Evolutionary conservation across 64 coral and sea anemone species (phyloP).

Genomic region (Hydrozoanthus tunicans): DNA sequence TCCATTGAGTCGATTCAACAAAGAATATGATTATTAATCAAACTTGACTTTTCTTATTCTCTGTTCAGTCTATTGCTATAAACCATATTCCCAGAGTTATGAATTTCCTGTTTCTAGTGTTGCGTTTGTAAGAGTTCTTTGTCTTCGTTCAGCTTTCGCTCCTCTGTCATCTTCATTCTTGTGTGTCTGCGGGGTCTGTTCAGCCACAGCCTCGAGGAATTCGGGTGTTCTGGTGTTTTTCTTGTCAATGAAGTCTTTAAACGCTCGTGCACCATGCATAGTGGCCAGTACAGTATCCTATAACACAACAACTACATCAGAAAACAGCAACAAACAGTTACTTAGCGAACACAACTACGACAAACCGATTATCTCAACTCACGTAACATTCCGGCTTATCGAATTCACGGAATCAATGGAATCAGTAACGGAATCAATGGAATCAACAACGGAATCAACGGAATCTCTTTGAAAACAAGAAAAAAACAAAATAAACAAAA

Average conservation of each 20-base stretch:
- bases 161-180: constrained; percentile 53
- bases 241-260: constrained; percentile 93
- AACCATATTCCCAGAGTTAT: background rate
- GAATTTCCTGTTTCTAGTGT: constrained; percentile 15
- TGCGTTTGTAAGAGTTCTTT: constrained; percentile 34
- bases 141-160: constrained; percentile 51
- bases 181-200: constrained; percentile 55
- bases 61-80: background rate
- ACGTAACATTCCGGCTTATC: no score
- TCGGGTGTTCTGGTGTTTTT: constrained; percentile 88
- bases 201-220: constrained; percentile 78
- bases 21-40: no score
- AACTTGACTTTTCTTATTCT: no score
- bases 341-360: no score
- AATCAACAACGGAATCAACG: no score
- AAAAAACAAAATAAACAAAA: no score
- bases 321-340: background rate
- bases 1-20: background rate
- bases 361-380: no score
- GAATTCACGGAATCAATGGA: no score
- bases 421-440: no score
- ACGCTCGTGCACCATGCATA: constrained; percentile 91
- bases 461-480: no score
- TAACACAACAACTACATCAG: background rate
- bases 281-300: constrained; percentile 87